Evolutionary conservation across 2,113 vertebrate genomes (phyloP), one percentile per base, ranked within the genome.

Genomic region (Amphiprion ocellaris): DNA sequence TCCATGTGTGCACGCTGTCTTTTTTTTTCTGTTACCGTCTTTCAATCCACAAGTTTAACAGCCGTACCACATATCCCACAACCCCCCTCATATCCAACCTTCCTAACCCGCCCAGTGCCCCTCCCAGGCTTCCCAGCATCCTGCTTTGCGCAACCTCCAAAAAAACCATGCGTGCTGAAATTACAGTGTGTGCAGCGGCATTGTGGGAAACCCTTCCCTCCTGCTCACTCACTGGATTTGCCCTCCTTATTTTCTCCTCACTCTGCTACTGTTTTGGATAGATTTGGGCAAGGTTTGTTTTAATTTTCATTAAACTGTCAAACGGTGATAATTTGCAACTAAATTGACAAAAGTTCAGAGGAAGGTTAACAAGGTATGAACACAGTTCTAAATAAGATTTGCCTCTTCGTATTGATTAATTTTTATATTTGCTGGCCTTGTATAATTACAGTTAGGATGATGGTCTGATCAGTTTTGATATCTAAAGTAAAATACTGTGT

Each of bases 81-180:
- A 89, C 80, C 86, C 80, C 74, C 88, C 77, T 90, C 53, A 74
- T 76, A 79, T 69, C 60, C 54, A 46, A 7, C 41, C 44, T 68
- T 16, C 53, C 15, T 4, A 19, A 72, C 80, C 74, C 82, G 71
- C 77, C 79, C 79, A 2, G 63, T 7, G 77, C 86, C 81, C 86
- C 87, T 93, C 94, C 90, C 90, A 84, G 82, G 85, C 83, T 81
- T 86, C 69, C 82, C 77, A 85, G 84, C 85, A 79, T 91, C 87
- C 91, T 84, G 89, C 83, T 76, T 60, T 53, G 47, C 73, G 68
- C 87, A 72, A 60, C 30, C 54, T 69, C 74, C 56, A 77, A 77
- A 55, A 74, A 74, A 77, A 73, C 47, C 68, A 72, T 19, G 49
- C 47, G 12, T 83, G 77, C 74, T 76, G 72, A 90, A 90, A 89